Conservation (phyloP, 2,888 invertebrate genomes). For the Iphiclides podalirius region DNA sequence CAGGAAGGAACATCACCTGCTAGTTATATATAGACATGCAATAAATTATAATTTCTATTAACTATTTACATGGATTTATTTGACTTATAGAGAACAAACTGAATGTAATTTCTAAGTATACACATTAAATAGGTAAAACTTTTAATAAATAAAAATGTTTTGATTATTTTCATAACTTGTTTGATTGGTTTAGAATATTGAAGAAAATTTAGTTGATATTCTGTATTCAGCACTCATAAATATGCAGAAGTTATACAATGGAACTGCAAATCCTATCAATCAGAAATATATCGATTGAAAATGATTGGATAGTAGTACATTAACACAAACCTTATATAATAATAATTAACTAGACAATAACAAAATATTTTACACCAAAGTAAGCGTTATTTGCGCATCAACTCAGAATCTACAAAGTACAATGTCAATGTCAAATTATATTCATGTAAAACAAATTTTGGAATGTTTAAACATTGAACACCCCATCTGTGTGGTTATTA, state of each 20-base stretch:
- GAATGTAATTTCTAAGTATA: not conserved
- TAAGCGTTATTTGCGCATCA: constrained; percentile 5
- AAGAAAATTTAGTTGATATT: constrained; percentile 2
- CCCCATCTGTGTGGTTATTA: not conserved
- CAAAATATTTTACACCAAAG: constrained; percentile 11
- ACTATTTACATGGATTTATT: constrained; percentile 5
- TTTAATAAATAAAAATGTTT: constrained; percentile 9
- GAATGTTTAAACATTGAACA: constrained; percentile 20
- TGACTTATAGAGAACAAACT: constrained; percentile 12
- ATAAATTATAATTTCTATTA: constrained; percentile 7
- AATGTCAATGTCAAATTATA: constrained; percentile 4
- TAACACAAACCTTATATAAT: constrained; percentile 24
- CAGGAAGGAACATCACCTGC: constrained; percentile 5
- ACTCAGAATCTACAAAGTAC: not conserved
- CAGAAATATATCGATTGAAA: constrained; percentile 40
- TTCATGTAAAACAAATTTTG: constrained; percentile 7
- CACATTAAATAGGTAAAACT: not conserved
- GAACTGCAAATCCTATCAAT: constrained; percentile 19
- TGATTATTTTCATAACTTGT: constrained; percentile 11
- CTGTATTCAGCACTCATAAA: not conserved
- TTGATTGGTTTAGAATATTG: constrained; percentile 3
- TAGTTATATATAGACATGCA: not conserved
- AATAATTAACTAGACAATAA: constrained; percentile 5
- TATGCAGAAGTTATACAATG: constrained; percentile 10
- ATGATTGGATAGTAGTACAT: constrained; percentile 47